These are phyloP conservation scores for Cryptomyrus ogoouensis DNA, from an alignment of 2,113 vertebrate genomes.

Conservation along the genomic window DNA sequence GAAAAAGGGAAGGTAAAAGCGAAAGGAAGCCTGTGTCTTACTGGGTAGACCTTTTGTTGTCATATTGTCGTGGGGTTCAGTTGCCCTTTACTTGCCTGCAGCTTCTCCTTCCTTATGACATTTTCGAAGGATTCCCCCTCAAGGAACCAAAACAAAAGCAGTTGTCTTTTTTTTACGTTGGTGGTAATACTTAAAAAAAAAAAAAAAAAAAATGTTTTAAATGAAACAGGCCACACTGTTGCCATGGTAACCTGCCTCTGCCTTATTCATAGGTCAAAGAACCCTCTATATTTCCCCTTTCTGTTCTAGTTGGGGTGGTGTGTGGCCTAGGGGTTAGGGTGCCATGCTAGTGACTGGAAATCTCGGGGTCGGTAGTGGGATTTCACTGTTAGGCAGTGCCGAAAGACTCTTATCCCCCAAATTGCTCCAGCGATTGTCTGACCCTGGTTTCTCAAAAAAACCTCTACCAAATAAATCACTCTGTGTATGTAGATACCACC, in stretches of 20 bases:
- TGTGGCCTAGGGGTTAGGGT: background rate
- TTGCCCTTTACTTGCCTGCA: background rate
- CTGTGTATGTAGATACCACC: background rate
- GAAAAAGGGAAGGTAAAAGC: background rate
- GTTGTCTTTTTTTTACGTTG: background rate
- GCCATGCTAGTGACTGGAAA: background rate
- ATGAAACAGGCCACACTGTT: background rate
- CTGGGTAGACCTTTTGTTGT: background rate
- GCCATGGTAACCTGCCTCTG: background rate
- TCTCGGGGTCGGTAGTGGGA: background rate
- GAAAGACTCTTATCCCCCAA: background rate
- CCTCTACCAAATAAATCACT: background rate
- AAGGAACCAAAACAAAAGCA: background rate
- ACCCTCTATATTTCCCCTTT: background rate
- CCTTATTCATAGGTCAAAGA: background rate
- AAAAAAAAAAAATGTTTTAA: background rate
- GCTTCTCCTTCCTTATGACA: conserved; percentile 16
- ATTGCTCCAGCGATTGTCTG: background rate
- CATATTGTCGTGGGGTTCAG: background rate
- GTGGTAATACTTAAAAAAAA: background rate
- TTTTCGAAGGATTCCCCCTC: background rate
- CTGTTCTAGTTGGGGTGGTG: background rate
- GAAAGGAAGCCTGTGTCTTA: background rate
- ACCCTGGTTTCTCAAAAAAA: background rate
- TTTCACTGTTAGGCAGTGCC: background rate